phyloP scores from a whole-genome alignment of 2,888 invertebrate species.

The Dicyrtomina minuta region DNA sequence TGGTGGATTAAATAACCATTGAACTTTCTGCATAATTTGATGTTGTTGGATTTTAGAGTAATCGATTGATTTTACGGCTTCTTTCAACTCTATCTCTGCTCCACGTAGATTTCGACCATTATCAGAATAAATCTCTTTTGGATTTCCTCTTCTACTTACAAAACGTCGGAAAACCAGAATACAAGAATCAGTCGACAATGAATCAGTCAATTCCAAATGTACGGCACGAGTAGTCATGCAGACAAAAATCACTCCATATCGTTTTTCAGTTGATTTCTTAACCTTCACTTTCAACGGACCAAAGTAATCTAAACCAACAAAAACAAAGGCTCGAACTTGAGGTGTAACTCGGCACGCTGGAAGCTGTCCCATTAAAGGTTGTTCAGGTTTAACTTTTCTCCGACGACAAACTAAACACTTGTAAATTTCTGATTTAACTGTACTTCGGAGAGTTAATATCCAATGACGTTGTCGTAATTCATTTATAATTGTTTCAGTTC shows the following conservation, averaged over 20 bases:
- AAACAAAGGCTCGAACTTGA: not conserved
- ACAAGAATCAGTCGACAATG: conserved; percentile 17
- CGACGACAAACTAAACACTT: too few relatives aligned
- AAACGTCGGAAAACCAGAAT: conserved; percentile 27
- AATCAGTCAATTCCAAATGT: conserved; percentile 22
- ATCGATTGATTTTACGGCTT: not conserved
- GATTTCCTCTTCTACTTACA: not conserved
- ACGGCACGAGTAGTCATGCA: conserved; percentile 29
- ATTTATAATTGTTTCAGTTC: conserved; percentile 22
- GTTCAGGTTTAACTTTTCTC: too few relatives aligned
- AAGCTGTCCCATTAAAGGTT: conserved; percentile 13
- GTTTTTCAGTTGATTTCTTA: conserved; percentile 21
- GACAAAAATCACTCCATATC: conserved; percentile 29
- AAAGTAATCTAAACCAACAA: conserved; percentile 6
- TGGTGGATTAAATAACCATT: conserved; percentile 29
- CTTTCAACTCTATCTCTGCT: not conserved
- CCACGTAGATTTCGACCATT: not conserved
- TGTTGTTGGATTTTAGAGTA: not conserved
- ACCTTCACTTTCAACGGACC: conserved; percentile 22
- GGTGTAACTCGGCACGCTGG: not conserved
- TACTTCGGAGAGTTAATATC: too few relatives aligned
- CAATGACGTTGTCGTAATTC: conserved; percentile 27
- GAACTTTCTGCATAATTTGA: not conserved
- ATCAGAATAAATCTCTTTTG: not conserved
- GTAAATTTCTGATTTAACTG: too few relatives aligned